Base-by-base conservation (phyloP, 37 sponge, comb jelly and placozoan genomes). In the Geodia barretti region DNA sequence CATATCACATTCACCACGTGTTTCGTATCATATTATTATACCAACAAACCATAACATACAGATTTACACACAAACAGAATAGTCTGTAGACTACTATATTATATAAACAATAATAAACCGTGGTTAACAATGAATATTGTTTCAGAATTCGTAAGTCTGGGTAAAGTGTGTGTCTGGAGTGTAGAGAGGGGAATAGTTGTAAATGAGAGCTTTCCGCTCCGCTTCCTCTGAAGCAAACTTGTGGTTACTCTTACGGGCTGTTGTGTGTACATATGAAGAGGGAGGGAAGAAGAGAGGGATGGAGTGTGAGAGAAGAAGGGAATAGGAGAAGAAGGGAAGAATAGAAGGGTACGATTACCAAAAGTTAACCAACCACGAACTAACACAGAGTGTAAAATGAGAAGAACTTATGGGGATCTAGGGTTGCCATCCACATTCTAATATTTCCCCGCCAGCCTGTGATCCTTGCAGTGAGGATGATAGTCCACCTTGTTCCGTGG, bases 191-290 rank as follows among this genome's bases (percentile, higher is more conserved):
- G 70, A 38, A 82, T 92, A 89, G 75, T 89, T 83, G 85, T 97
- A 94, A 58, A 97, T 94, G 33, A 91, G 75, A 4, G 42, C n/a
- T n/a, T 66, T 74, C 24, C 72, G 43, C n/a, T 86, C 95, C 47
- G 78, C 88, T 17, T 58, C 62, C 62, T 25, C 30, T 21, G 64
- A 72, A 24, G 90, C 34, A 63, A 93, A 97, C 42, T 39, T 63
- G 84, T 97, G 92, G 20, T 30, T 72, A 64, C 85, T 94, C 39
- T 85, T 85, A 20, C 90, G 89, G 29, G 92, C 95, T 92, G 26
- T 11, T 60, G 35, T 58, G 60, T 19, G 60, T 58, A 19, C 60
- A 19, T 58, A 19, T 58, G 60, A 36, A 70, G 9, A 0, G 78
- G n/a, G 8, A 23, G n/a, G n/a, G n/a, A n/a, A n/a, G n/a, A n/a